These are phyloP conservation scores for Tringa solitaria DNA, from an alignment of 2,113 vertebrate species.

Conservation along the genomic window DNA sequence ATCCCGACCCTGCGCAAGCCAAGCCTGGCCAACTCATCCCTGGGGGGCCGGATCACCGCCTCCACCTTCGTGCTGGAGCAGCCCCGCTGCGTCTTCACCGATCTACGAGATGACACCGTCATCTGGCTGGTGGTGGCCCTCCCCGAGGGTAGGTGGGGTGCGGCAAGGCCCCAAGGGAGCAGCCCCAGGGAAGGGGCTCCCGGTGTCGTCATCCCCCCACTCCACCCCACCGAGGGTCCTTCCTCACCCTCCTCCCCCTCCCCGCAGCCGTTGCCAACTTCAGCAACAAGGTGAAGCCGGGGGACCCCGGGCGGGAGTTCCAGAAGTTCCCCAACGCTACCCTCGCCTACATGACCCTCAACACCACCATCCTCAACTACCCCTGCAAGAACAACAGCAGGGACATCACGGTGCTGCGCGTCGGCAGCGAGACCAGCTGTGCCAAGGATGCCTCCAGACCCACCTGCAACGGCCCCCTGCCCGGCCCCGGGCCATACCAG, in stretches of 20 bases:
- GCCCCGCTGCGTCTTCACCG: constrained; percentile 44
- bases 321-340: neutral
- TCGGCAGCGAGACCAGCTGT: constrained; percentile 66
- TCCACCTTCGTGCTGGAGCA: constrained; percentile 71
- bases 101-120: rapidly evolving
- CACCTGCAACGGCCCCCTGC: constrained; percentile 73
- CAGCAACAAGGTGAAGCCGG: neutral
- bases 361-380: constrained; percentile 1
- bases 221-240: no score
- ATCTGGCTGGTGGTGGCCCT: constrained; percentile 74
- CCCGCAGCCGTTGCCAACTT: rapidly evolving
- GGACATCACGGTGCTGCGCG: constrained; percentile 48
- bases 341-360: constrained; percentile 60
- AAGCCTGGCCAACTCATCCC: rapidly evolving
- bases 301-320: neutral
- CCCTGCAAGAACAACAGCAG: rapidly evolving
- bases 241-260: neutral
- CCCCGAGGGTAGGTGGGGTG: neutral
- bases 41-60: constrained; percentile 9
- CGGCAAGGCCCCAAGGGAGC: rapidly evolving
- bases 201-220: no score
- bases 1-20: neutral
- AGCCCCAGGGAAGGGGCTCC: neutral
- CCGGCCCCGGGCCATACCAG: constrained; percentile 49
- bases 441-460: rapidly evolving